phyloP scores from a whole-genome alignment of 2,113 vertebrate genomes.

The Rhabdornis inornatus region DNA sequence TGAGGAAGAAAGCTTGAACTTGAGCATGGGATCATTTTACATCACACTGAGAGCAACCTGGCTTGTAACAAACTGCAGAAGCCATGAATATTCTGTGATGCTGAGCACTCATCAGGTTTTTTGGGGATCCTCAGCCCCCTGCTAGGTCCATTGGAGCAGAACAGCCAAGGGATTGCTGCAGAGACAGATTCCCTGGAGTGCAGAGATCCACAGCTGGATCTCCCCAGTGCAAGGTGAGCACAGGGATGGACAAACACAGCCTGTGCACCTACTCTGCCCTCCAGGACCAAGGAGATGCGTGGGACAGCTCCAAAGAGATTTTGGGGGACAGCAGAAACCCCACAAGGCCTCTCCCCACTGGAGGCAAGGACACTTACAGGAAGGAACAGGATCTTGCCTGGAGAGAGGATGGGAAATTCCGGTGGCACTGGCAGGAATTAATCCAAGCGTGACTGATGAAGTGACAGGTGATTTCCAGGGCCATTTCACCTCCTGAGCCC shows the following conservation, averaged over 20 bases:
- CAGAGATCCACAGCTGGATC: neutral
- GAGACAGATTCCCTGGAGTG: neutral
- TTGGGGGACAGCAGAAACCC: neutral
- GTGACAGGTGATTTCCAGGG: neutral
- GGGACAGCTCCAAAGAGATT: neutral
- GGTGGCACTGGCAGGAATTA: neutral
- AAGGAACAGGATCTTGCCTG: neutral
- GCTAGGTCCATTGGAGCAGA: neutral
- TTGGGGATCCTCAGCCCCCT: neutral
- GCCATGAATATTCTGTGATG: neutral
- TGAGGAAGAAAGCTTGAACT: neutral
- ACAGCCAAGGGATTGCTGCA: neutral
- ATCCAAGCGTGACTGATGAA: neutral
- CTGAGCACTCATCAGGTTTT: neutral
- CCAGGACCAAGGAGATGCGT: neutral
- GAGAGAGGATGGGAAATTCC: neutral
- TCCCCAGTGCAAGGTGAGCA: rapidly evolving
- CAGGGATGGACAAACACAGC: neutral
- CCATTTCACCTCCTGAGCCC: neutral
- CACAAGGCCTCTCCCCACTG: neutral
- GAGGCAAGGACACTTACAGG: rapidly evolving
- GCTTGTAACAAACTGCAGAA: neutral
- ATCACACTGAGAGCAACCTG: neutral
- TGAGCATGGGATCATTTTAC: neutral
- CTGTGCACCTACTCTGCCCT: neutral